These are phyloP conservation scores for Oophaga pumilio DNA, from an alignment of 2,113 vertebrate species.

Conservation along the genomic window DNA sequence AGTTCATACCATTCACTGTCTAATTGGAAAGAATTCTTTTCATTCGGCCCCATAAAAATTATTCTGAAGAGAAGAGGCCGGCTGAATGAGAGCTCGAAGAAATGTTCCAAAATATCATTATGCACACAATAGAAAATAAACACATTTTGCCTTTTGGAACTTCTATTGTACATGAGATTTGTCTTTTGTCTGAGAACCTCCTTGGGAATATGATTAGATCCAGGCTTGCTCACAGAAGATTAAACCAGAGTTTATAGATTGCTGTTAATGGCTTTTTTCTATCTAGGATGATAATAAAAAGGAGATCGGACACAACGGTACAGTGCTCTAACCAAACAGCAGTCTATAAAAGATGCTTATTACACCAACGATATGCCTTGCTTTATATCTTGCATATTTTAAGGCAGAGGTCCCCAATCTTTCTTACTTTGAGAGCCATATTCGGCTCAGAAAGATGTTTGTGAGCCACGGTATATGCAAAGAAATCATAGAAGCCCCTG, in stretches of 20 bases:
- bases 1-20: neutral
- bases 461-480: too few relatives aligned
- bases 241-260: neutral
- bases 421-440: too few relatives aligned
- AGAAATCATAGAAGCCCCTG: too few relatives aligned
- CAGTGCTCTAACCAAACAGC: neutral
- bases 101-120: slow-evolving; percentile 42
- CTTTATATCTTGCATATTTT: neutral
- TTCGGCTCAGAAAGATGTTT: too few relatives aligned
- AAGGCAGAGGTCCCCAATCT: neutral
- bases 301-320: neutral
- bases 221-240: neutral
- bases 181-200: slow-evolving; percentile 1
- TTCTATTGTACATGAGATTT: slow-evolving; percentile 21
- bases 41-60: slow-evolving; percentile 15
- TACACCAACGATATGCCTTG: neutral
- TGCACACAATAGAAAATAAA: slow-evolving; percentile 33
- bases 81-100: slow-evolving; percentile 13
- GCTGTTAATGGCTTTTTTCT: neutral
- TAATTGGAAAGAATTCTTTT: slow-evolving; percentile 41
- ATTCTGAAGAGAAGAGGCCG: slow-evolving; percentile 13
- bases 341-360: neutral
- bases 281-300: neutral
- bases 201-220: slow-evolving; percentile 7
- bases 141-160: slow-evolving; percentile 14